Evolutionary conservation across 2,797 vertebrate genomes (phyloP).

Genomic region (Ctenosaura bakeri): DNA sequence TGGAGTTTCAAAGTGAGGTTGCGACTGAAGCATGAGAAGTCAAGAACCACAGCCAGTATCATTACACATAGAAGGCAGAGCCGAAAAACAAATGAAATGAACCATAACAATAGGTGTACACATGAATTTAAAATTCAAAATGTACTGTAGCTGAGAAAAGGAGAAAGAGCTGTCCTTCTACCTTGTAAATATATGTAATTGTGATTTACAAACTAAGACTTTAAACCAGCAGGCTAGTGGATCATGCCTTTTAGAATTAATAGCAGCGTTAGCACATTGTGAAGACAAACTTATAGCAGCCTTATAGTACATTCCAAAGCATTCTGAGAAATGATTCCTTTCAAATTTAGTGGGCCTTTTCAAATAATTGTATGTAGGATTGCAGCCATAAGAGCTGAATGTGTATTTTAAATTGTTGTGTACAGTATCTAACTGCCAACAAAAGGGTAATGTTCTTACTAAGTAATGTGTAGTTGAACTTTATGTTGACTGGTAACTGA

Average conservation of each 20-base stretch:
- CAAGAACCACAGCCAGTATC: too few species aligned
- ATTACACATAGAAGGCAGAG: too few species aligned
- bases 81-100: too few species aligned
- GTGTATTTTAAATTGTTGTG: not conserved
- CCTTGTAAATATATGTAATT: not conserved
- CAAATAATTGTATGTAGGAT: not conserved
- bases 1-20: too few species aligned
- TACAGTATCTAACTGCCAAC: not conserved
- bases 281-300: not conserved
- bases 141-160: not conserved
- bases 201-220: not conserved
- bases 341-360: not conserved
- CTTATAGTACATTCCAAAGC: not conserved
- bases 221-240: not conserved
- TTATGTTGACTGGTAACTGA: not conserved
- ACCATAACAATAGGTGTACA: too few species aligned
- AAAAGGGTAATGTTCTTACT: not conserved
- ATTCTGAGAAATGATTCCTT: not conserved
- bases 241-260: not conserved
- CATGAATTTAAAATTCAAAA: too few species aligned
- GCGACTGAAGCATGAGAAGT: too few species aligned
- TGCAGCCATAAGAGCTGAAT: not conserved
- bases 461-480: not conserved
- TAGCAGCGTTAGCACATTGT: not conserved
- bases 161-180: not conserved